These are phyloP conservation scores for Chlorospingus flavigularis DNA, from an alignment of 2,797 vertebrate species.

Conservation along the genomic window DNA sequence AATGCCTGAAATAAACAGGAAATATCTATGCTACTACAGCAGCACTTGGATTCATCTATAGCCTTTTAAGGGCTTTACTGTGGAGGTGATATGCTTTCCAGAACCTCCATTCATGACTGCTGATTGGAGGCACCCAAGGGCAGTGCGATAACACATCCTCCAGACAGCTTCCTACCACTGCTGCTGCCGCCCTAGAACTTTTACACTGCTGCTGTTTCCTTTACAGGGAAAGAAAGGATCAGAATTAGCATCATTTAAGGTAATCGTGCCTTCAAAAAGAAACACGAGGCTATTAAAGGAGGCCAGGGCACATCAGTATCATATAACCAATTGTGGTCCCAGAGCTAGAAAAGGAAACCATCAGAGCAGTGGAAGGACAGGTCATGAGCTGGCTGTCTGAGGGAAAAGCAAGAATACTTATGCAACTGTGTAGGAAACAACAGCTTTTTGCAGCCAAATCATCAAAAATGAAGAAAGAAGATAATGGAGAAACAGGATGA, in stretches of 20 bases:
- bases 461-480: neutral
- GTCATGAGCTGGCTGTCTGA: neutral
- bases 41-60: slow-evolving; percentile 26
- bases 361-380: neutral
- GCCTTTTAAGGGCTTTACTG: slow-evolving; percentile 53
- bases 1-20: slow-evolving; percentile 55
- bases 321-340: neutral
- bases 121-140: slow-evolving; percentile 38
- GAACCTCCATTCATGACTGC: slow-evolving; percentile 29
- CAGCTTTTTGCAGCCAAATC: neutral
- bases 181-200: slow-evolving; percentile 6
- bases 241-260: slow-evolving; percentile 59
- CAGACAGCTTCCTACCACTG: slow-evolving; percentile 39
- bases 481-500: neutral
- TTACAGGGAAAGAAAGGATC: neutral
- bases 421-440: neutral
- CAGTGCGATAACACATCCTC: neutral
- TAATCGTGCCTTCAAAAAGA: slow-evolving; percentile 42
- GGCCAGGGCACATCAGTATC: neutral
- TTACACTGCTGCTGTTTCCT: slow-evolving; percentile 24
- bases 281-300: slow-evolving; percentile 40
- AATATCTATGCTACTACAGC: slow-evolving; percentile 57
- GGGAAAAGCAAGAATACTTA: neutral
- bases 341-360: slow-evolving; percentile 35
- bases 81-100: slow-evolving; percentile 39